phyloP scores from a whole-genome alignment of 2,797 vertebrate genomes.

The Leptoclinus maculatus region DNA sequence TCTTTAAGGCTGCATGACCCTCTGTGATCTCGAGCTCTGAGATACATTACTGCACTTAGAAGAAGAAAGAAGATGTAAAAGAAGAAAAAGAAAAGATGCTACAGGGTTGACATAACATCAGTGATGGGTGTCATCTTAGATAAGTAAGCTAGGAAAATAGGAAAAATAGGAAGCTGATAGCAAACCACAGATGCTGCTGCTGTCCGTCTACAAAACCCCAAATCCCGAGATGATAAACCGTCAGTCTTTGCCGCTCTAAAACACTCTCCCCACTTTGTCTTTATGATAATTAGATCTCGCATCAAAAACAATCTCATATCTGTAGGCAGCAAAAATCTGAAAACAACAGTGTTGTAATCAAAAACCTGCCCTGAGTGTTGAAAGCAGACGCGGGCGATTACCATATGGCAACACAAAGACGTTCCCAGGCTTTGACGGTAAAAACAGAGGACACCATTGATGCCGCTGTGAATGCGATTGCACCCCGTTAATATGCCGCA shows the following conservation, averaged over 20 bases:
- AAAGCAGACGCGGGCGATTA: constrained; percentile 55
- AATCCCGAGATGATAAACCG: constrained; percentile 14
- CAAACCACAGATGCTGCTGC: background rate
- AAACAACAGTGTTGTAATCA: constrained; percentile 61
- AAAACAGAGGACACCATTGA: constrained; percentile 75
- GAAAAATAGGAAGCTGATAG: background rate
- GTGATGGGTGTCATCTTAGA: background rate
- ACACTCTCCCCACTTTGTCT: constrained; percentile 16
- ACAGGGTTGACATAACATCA: too few species aligned
- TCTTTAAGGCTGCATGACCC: constrained; percentile 22
- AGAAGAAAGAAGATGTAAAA: constrained; percentile 10
- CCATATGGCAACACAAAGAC: constrained; percentile 69
- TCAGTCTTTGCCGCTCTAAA: constrained; percentile 4
- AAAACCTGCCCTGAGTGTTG: constrained; percentile 33
- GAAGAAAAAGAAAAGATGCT: too few species aligned
- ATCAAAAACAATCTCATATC: constrained; percentile 33
- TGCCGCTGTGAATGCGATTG: constrained; percentile 61
- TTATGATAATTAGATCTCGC: constrained; percentile 48
- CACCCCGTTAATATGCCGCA: constrained; percentile 70
- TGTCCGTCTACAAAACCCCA: background rate
- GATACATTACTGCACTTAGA: constrained; percentile 1
- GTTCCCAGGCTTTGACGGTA: constrained; percentile 67
- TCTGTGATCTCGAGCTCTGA: background rate
- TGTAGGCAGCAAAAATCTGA: constrained; percentile 34
- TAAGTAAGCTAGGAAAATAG: too few species aligned